A percentile compares a stretch with the other conserved stretches of the same genome.
Conservation (phyloP, 1,140 invertebrate species). For the Eriosoma lanigerum region DNA sequence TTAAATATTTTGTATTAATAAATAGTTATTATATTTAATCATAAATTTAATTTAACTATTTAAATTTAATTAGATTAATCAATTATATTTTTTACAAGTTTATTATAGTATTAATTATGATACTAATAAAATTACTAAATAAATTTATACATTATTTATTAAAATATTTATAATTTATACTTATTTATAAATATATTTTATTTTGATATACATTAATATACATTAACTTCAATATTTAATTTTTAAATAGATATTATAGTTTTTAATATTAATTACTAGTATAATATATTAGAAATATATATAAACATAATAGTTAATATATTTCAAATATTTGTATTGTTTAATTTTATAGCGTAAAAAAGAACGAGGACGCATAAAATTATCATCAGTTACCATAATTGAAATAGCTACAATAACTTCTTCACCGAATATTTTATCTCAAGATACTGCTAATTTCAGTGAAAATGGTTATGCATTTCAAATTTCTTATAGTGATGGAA, state of each 20-base stretch:
- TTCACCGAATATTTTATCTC: conserved; percentile 34
- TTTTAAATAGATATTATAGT: neutral
- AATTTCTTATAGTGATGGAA: conserved; percentile 72
- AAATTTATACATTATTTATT: too few species aligned
- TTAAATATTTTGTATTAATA: too few species aligned
- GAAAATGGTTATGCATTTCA: conserved; percentile 66
- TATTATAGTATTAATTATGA: too few species aligned
- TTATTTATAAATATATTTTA: too few species aligned
- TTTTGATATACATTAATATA: neutral
- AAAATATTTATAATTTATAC: too few species aligned
- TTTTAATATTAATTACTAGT: too few species aligned
- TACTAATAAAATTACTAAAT: too few species aligned
- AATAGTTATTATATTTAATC: too few species aligned
- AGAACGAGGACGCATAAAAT: conserved; percentile 75
- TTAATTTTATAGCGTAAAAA: conserved; percentile 68
- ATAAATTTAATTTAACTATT: too few species aligned
- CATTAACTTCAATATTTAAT: neutral
- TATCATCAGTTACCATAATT: conserved; percentile 72
- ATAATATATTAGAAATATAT: too few species aligned
- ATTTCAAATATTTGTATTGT: neutral
- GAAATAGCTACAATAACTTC: conserved; percentile 64
- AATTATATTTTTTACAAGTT: too few species aligned
- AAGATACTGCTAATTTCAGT: conserved; percentile 40
- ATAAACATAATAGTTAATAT: neutral
- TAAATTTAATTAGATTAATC: too few species aligned